phyloP scores from a whole-genome alignment of 2,797 vertebrate species.

The Phaenicophaeus curvirostris region DNA sequence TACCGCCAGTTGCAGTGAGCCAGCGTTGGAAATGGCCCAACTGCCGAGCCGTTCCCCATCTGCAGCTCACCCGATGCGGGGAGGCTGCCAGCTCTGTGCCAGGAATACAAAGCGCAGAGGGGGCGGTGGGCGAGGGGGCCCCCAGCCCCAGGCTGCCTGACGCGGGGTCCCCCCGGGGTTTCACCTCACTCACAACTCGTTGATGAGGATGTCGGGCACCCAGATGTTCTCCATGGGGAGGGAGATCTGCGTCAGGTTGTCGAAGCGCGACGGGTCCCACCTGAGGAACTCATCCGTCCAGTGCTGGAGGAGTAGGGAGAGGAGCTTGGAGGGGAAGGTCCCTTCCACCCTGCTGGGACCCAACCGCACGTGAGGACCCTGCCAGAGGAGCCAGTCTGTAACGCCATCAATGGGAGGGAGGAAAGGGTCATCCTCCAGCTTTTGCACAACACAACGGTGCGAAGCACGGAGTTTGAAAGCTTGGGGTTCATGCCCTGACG shows the following conservation, averaged over 20 bases:
- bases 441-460: accelerated
- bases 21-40: slow-evolving; percentile 65
- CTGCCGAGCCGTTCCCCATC: slow-evolving; percentile 58
- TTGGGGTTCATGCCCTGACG: accelerated
- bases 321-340: neutral
- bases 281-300: slow-evolving; percentile 94
- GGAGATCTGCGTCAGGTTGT: slow-evolving; percentile 90
- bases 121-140: accelerated
- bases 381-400: accelerated
- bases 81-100: slow-evolving; percentile 42
- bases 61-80: slow-evolving; percentile 18
- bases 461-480: neutral
- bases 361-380: neutral
- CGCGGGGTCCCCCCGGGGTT: neutral
- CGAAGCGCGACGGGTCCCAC: slow-evolving; percentile 89
- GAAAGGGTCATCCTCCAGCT: neutral
- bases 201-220: slow-evolving; percentile 97
- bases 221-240: slow-evolving; percentile 89
- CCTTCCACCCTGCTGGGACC: neutral
- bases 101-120: slow-evolving; percentile 33
- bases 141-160: neutral
- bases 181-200: slow-evolving; percentile 89
- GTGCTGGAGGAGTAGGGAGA: slow-evolving; percentile 72
- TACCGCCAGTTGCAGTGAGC: neutral
- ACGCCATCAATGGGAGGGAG: accelerated